Base-by-base conservation (phyloP, 2,888 invertebrate species). In the Campopleginae sp. region DNA sequence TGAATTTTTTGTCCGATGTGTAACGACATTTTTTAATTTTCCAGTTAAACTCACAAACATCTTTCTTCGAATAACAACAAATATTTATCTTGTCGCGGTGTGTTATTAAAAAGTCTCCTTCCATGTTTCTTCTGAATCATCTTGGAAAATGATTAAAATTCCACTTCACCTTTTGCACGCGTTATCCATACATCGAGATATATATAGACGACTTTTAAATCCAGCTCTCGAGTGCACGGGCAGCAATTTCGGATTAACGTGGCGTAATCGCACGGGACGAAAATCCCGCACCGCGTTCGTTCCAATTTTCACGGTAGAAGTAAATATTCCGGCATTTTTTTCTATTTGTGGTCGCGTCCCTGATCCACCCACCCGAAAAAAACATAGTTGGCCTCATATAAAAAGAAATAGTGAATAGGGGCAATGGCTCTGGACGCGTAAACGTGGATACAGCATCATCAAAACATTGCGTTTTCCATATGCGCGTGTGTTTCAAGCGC, bases 291-390 rank as follows among this genome's bases (percentile, higher is more conserved):
- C 46, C 61, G 54, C 46, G 42, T 27, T 48, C 61, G 31, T 54
- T 14, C 66, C 63, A 70, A 42, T 68, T 38, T 65, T 23, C 61
- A 33, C 75, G 81, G 61, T 68, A 80, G 87, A 87, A 88, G 90
- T 89, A 91, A 91, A 91, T 90, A 91, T 90, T 90, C 88, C 77
- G 23, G 84, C n/a, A 46, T 68, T 23, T 68, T 87, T 85, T 88
- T 89, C 87, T 68, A 81, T 85, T 86, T 77, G 80, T 77, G 86
- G 86, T 82, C 80, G 84, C 68, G 44, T 72, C 70, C 70, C 61
- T 58, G 75, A 38, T 81, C 76, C 77, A 77, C 79, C 79, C 71
- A 72, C 75, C 75, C 65, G 79, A 72, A 86, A 72, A 72, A 79
- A 65, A 77, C 66, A 77, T 74, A 81, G 83, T 85, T 83, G 81